phyloP scores from a whole-genome alignment of 2,113 vertebrate genomes.

The Herpetotheres cachinnans region DNA sequence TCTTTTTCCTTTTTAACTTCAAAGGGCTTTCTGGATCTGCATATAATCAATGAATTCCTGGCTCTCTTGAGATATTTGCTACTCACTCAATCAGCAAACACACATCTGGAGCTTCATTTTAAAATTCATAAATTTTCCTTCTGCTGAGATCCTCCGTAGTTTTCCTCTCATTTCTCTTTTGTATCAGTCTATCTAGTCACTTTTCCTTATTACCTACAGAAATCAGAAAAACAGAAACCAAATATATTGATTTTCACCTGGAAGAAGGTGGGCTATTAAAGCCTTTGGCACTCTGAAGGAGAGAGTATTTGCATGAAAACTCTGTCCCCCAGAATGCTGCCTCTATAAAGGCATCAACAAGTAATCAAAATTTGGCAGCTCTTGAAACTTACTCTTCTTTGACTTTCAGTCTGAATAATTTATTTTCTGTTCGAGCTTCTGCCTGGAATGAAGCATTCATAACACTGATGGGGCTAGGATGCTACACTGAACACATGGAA shows the following conservation, averaged over 20 bases:
- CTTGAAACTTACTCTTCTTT: neutral
- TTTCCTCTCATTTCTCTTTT: neutral
- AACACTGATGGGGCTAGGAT: neutral
- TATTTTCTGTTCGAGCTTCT: neutral
- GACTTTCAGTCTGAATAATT: constrained; percentile 16
- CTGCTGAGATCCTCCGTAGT: neutral
- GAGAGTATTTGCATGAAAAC: neutral
- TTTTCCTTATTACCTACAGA: neutral
- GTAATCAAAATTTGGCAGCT: neutral
- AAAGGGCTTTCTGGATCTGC: neutral
- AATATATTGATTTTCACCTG: neutral
- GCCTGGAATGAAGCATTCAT: neutral
- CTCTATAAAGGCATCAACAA: neutral
- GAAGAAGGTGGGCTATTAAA: neutral
- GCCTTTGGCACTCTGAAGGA: neutral
- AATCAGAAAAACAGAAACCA: neutral
- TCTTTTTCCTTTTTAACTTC: neutral
- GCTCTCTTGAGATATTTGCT: neutral
- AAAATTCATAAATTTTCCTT: neutral
- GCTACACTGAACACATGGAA: neutral
- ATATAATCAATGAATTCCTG: neutral
- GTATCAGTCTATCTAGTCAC: neutral
- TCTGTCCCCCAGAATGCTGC: neutral
- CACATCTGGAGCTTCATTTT: neutral
- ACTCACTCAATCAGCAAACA: neutral